Evolutionary conservation across 2,113 vertebrate genomes (phyloP).

Genomic region (Zapornia atra): DNA sequence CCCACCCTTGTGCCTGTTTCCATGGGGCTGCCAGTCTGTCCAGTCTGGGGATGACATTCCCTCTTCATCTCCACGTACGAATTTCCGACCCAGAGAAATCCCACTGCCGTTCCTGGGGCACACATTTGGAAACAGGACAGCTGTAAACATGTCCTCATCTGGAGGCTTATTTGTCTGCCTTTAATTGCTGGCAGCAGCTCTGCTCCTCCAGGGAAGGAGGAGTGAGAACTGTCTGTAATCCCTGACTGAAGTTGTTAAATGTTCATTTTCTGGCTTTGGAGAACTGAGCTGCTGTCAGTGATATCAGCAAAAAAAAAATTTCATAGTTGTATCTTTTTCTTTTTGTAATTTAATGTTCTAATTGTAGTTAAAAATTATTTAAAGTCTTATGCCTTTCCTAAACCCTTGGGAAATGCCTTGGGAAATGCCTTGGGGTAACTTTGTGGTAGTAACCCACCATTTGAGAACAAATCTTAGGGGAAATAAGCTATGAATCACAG

Average conservation of each 20-base stretch:
- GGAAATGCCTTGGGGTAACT: too few relatives aligned
- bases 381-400: neutral
- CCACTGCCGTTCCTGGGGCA: neutral
- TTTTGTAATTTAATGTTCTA: neutral
- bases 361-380: neutral
- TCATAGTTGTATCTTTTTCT: neutral
- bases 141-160: neutral
- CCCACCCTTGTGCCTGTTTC: neutral
- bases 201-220: neutral
- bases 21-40: neutral
- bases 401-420: neutral
- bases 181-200: neutral
- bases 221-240: neutral
- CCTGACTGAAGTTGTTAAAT: neutral
- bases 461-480: neutral
- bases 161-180: neutral
- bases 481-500: neutral
- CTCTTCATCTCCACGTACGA: neutral
- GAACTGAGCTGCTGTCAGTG: neutral
- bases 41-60: neutral
- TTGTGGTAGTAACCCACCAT: neutral
- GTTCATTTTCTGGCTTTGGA: neutral
- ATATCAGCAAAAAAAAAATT: neutral
- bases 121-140: neutral
- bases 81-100: neutral